Percentiles rank a stretch among this genome's conserved stretches.
phyloP scores from a whole-genome alignment of 2,888 invertebrate genomes.

The Biston stratarius region DNA sequence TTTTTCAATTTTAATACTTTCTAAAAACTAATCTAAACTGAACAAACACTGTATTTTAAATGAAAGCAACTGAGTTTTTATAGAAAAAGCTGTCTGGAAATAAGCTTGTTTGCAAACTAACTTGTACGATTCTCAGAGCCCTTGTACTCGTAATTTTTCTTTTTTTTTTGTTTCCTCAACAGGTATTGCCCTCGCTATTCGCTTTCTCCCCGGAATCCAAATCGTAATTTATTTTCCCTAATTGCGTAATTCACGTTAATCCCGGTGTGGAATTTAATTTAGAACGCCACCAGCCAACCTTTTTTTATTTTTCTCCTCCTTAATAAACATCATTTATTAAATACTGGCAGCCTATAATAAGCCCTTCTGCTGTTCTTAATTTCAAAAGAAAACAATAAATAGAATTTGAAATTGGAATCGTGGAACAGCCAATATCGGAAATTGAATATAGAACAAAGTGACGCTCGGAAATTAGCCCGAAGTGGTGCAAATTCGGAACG shows the following conservation, averaged over 20 bases:
- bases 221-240: conserved; percentile 74
- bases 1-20: neutral
- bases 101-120: conserved; percentile 4
- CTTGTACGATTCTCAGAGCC: conserved; percentile 7
- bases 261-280: conserved; percentile 70
- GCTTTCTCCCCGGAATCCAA: conserved; percentile 55
- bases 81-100: neutral
- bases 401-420: conserved; percentile 64
- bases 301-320: conserved; percentile 52
- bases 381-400: conserved; percentile 57
- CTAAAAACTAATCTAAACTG: neutral
- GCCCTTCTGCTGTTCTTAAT: conserved; percentile 50
- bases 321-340: conserved; percentile 59
- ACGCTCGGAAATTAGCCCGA: conserved; percentile 84
- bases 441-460: conserved; percentile 86
- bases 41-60: neutral
- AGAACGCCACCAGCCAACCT: conserved; percentile 48
- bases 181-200: conserved; percentile 48
- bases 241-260: conserved; percentile 74
- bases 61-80: neutral
- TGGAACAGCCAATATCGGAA: conserved; percentile 77
- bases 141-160: conserved; percentile 24
- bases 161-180: conserved; percentile 38
- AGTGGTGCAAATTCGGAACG: conserved; percentile 77
- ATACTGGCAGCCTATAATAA: conserved; percentile 52